Conservation (phyloP, 1,140 invertebrate genomes). For the Calephelis virginiensis region DNA sequence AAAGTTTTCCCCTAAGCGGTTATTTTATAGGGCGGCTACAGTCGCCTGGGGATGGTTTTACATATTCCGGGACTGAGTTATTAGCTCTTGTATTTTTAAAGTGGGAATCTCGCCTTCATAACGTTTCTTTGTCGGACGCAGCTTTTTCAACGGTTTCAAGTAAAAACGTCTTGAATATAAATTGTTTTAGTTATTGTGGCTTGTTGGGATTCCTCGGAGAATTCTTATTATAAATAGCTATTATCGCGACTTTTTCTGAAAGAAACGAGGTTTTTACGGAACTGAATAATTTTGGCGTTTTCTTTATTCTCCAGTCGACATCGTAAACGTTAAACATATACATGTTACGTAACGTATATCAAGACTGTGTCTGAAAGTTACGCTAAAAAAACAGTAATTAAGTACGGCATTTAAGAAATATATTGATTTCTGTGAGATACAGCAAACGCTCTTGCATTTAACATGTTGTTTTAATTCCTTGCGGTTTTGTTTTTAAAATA, state of each 20-base stretch:
- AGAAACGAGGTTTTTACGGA: too few relatives aligned
- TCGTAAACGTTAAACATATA: too few relatives aligned
- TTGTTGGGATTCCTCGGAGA: background rate
- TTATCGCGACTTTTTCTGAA: background rate
- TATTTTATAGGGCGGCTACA: background rate
- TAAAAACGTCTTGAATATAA: conserved; percentile 11
- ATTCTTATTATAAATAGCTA: background rate
- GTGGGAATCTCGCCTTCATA: conserved; percentile 5
- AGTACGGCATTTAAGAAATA: too few relatives aligned
- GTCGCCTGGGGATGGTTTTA: conserved; percentile 7
- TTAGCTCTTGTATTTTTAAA: conserved; percentile 18
- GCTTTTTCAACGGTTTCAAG: background rate
- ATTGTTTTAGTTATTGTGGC: conserved; percentile 6
- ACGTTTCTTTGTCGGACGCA: background rate
- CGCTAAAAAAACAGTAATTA: too few relatives aligned
- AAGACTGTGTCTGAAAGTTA: too few relatives aligned
- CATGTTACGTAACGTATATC: too few relatives aligned
- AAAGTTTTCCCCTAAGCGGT: conserved; percentile 8
- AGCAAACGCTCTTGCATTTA: too few relatives aligned
- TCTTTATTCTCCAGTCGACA: too few relatives aligned
- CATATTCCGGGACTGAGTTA: conserved; percentile 8
- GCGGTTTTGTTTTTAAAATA: too few relatives aligned
- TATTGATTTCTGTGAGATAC: too few relatives aligned
- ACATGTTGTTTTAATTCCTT: too few relatives aligned
- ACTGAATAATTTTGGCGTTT: too few relatives aligned